Evolutionary conservation across 2,113 vertebrate species (phyloP).

Genomic region (Rynchops niger): DNA sequence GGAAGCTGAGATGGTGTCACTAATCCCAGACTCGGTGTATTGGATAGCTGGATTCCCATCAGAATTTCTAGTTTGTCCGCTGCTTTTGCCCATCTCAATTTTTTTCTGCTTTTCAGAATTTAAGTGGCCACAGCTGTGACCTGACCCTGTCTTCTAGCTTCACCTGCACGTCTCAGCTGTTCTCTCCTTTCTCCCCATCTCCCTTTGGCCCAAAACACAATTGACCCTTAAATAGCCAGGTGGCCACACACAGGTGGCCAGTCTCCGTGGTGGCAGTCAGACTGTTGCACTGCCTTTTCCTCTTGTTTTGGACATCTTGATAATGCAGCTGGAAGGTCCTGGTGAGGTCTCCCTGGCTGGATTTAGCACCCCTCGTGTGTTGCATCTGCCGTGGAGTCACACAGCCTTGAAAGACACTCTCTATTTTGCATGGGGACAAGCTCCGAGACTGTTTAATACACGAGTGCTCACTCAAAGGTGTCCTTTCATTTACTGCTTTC

Average conservation of each 20-base stretch:
- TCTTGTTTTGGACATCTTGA: background rate
- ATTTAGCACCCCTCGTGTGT: background rate
- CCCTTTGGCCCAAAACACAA: background rate
- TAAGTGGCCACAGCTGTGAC: background rate
- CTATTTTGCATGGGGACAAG: background rate
- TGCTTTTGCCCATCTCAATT: background rate
- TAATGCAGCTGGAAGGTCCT: background rate
- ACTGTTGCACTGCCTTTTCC: background rate
- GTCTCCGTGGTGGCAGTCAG: background rate
- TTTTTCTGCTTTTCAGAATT: background rate
- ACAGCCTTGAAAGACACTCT: background rate
- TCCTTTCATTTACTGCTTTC: constrained; percentile 59
- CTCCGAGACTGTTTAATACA: constrained; percentile 7
- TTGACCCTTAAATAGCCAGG: background rate
- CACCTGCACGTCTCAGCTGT: background rate
- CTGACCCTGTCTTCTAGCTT: background rate
- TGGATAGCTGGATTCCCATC: background rate
- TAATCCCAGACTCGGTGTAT: background rate
- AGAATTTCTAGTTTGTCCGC: background rate
- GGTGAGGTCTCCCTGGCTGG: background rate
- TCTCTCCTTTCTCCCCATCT: background rate
- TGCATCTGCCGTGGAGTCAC: background rate
- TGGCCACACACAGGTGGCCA: background rate
- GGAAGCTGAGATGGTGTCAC: background rate
- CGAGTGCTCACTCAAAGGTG: constrained; percentile 51